phyloP scores from a whole-genome alignment of 2,888 invertebrate genomes.

The Sericinus montela region DNA sequence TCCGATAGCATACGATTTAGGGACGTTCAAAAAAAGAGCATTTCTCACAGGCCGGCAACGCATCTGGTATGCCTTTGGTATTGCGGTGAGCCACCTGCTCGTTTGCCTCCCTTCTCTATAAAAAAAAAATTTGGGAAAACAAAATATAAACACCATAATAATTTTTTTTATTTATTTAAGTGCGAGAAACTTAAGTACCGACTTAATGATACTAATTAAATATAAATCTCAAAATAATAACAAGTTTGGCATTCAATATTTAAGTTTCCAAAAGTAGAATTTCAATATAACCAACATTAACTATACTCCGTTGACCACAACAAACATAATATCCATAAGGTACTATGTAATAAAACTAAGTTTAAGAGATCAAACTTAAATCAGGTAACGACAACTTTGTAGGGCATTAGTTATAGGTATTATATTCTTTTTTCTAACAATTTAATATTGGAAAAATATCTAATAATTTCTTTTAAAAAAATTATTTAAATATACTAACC shows the following conservation, averaged over 20 bases:
- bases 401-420: slow-evolving; percentile 31
- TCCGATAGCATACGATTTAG: too few relatives aligned
- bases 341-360: slow-evolving; percentile 55
- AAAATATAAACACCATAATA: background rate
- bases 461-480: slow-evolving; percentile 32
- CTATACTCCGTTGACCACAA: slow-evolving; percentile 31
- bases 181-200: slow-evolving; percentile 32
- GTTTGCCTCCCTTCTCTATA: too few relatives aligned
- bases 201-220: slow-evolving; percentile 35
- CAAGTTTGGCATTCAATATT: slow-evolving; percentile 60
- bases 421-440: slow-evolving; percentile 24
- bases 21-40: too few relatives aligned
- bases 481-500: slow-evolving; percentile 32
- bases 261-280: slow-evolving; percentile 38
- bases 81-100: too few relatives aligned
- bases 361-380: slow-evolving; percentile 70
- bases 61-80: too few relatives aligned
- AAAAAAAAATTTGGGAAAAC: too few relatives aligned
- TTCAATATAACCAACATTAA: slow-evolving; percentile 46
- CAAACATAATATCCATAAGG: slow-evolving; percentile 49
- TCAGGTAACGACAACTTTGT: slow-evolving; percentile 64
- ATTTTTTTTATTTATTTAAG: slow-evolving; percentile 30
- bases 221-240: slow-evolving; percentile 67
- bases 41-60: too few relatives aligned
- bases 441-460: slow-evolving; percentile 30